phyloP scores from a whole-genome alignment of 2,797 vertebrate species.

The Paedocypris micromegethes region DNA sequence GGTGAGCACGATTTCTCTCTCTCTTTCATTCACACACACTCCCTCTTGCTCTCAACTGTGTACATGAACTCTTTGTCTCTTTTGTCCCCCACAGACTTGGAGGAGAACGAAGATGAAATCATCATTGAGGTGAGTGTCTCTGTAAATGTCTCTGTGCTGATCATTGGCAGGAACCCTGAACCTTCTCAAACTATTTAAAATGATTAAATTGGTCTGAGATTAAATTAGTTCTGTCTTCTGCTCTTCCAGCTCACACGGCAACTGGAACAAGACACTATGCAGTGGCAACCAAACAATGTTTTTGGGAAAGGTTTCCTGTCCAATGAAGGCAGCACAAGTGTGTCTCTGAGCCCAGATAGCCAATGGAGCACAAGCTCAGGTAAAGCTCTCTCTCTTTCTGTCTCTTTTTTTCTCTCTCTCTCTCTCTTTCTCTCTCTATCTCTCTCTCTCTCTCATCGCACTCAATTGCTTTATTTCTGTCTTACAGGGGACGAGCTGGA shows the following conservation, averaged over 20 bases:
- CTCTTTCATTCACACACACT: too few species aligned
- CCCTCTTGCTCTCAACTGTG: background rate
- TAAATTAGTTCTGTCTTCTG: conserved; percentile 50
- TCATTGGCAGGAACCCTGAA: conserved; percentile 62
- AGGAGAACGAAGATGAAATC: conserved; percentile 40
- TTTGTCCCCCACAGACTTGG: conserved; percentile 48
- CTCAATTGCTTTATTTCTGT: too few species aligned
- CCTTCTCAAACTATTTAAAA: too few species aligned
- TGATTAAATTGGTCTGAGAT: too few species aligned
- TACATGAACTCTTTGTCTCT: conserved; percentile 26
- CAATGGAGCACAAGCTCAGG: conserved; percentile 69
- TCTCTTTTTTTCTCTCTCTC: too few species aligned
- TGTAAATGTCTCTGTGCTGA: conserved; percentile 43
- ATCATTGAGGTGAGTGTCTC: conserved; percentile 64
- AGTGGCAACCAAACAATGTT: conserved; percentile 62
- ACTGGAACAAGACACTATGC: conserved; percentile 65
- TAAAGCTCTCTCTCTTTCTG: conserved; percentile 48
- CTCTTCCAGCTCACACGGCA: conserved; percentile 57
- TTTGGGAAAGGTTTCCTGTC: conserved; percentile 73
- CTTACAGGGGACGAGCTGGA: too few species aligned
- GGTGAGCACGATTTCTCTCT: conserved; percentile 52
- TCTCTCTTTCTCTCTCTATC: too few species aligned
- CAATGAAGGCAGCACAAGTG: conserved; percentile 68
- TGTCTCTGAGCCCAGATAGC: conserved; percentile 61
- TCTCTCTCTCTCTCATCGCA: too few species aligned